Evolutionary conservation across 2,113 vertebrate genomes (phyloP), one percentile per base, ranked within the genome.

Genomic region (Xiphias gladius): DNA sequence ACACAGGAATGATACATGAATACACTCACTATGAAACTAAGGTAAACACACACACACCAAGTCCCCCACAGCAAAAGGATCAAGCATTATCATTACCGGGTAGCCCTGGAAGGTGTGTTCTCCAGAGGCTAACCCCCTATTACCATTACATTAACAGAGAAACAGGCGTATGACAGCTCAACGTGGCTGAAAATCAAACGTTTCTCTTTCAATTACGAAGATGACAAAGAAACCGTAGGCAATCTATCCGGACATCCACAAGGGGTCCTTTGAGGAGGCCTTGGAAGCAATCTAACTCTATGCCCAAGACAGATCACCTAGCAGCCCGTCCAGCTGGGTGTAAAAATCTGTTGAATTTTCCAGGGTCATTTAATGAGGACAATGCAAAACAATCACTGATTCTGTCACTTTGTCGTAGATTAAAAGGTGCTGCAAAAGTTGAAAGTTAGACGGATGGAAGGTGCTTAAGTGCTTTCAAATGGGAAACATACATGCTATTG

Each of bases 181-280:
- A 89, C 93, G 87, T 59, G 71, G 57, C 77, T 84, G 75, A 82
- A 74, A 63, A 85, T 90, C 89, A 92, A 83, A 57, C 28, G 75
- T 88, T 86, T 93, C 86, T 83, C 80, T 87, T 88, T 92, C 92
- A 90, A 90, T 94, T 92, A 91, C 41, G 14, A 28, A 65, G 80
- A 88, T 77, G 87, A 88, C 88, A 86, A 76, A 67, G 73, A 50
- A 79, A 86, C 64, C 63, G 39, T 85, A 68, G 80, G 81, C 80
- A 82, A 88, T 88, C 72, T 59, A 77, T 66, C 30, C 1, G 35
- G 82, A 84, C 84, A 55, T 79, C 82, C 81, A 66, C 22, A 14
- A 83, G 85, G 83, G 81, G 66, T 71, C 64, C 76, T 76, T 74
- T 66, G 86, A 76, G 62, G 73, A 79, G 59, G 39, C 48, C 67